Evolutionary conservation across 2,113 vertebrate genomes (phyloP), one percentile per base, ranked within the genome.

Genomic region (Hemibates koningsi): DNA sequence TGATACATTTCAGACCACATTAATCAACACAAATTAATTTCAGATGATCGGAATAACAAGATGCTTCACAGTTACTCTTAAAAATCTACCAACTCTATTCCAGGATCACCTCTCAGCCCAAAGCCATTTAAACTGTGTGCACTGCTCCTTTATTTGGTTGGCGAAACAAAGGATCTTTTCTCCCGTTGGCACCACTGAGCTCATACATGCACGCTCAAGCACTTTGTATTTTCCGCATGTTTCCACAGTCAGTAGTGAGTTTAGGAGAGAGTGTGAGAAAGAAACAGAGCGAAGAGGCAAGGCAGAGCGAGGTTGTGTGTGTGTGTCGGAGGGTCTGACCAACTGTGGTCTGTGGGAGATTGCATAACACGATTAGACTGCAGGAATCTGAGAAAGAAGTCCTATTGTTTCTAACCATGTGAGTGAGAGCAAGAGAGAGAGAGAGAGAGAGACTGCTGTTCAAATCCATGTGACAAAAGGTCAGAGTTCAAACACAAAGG

Each of bases 361-460:
- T 93, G 86, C 93, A 36, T 93, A 95, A 95, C 88, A 7, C 19
- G 87, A 93, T 93, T 91, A 91, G 89, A 90, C 85, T 38, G 86
- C 90, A 91, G 92, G 87, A 94, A 93, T 93, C 90, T 90, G 92
- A 87, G 68, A 92, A 86, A 93, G 84, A 73, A 81, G 82, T 84
- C 83, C 88, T 81, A 90, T 92, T 95, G 90, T 94, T 93, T 85
- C 17, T 57, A 21, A 78, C 19, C 88, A 85, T 87, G 81, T 90
- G 89, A 91, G 86, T 48, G 48, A 41, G 82, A 52, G 43, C 21
- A 45, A 73, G 68, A 73, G 41, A 45, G 38, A 53, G n/a, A 19
- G 38, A 52, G n/a, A 19, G 52, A 73, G 71, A 78, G 73, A 32
- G 73, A 78, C 61, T 66, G 71, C 85, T 73, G 85, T 89, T 84